These are phyloP conservation scores for Grammomys surdaster DNA, from an alignment of 2,113 vertebrate genomes.

Conservation along the genomic window DNA sequence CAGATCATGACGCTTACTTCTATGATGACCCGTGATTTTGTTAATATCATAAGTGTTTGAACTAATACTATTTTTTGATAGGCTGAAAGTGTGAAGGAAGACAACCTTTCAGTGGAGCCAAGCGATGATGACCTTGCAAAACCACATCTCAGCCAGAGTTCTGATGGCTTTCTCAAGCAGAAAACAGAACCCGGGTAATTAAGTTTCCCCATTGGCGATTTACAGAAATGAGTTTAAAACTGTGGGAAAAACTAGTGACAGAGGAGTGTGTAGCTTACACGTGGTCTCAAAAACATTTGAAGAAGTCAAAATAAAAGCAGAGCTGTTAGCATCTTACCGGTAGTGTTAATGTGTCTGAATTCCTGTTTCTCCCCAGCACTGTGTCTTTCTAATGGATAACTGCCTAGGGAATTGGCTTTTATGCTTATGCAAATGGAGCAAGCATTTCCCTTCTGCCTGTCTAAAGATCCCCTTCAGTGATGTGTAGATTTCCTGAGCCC, in stretches of 20 bases:
- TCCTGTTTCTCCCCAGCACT: constrained; percentile 1
- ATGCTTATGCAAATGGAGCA: background rate
- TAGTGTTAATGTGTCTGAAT: background rate
- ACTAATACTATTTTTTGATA: constrained; percentile 52
- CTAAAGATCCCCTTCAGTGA: constrained; percentile 35
- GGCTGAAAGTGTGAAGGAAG: constrained; percentile 70
- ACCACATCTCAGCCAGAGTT: constrained; percentile 39
- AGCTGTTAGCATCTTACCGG: background rate
- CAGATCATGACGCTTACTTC: constrained; percentile 26
- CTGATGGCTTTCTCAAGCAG: constrained; percentile 39
- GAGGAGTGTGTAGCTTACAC: background rate
- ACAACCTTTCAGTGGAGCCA: constrained; percentile 36
- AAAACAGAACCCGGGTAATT: constrained; percentile 80
- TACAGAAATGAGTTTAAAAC: background rate
- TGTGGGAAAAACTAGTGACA: background rate
- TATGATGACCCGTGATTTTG: constrained; percentile 31
- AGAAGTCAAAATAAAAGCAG: constrained; percentile 34
- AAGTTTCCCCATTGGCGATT: background rate
- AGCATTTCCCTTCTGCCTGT: constrained; percentile 11
- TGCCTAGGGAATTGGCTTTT: constrained; percentile 60
- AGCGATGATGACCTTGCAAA: constrained; percentile 34
- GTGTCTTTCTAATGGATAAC: background rate
- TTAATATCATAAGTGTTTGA: constrained; percentile 19
- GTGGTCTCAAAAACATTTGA: constrained; percentile 49
- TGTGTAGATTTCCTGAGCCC: constrained; percentile 53